Conservation (phyloP, 2,888 invertebrate genomes). For the Busseola fusca region DNA sequence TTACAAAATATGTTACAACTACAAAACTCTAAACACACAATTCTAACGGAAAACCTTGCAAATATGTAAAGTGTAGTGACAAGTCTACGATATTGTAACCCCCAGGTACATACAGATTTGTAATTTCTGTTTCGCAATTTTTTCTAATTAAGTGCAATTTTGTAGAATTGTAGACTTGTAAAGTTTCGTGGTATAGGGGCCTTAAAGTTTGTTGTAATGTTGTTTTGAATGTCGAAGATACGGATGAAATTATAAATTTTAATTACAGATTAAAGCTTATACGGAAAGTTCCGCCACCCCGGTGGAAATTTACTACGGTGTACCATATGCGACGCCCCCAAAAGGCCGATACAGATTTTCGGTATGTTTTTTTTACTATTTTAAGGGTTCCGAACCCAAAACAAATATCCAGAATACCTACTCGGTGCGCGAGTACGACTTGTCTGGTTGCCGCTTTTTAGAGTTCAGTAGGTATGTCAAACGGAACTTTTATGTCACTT, state of each 20-base stretch:
- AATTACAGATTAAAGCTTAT: slow-evolving; percentile 90
- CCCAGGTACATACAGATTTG: too few species aligned
- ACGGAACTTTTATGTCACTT: background rate
- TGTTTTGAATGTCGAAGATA: background rate
- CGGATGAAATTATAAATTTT: background rate
- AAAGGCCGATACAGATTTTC: slow-evolving; percentile 92
- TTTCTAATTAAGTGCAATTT: background rate
- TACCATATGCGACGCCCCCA: slow-evolving; percentile 95
- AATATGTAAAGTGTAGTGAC: too few species aligned
- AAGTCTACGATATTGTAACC: too few species aligned
- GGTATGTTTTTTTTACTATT: slow-evolving; percentile 78
- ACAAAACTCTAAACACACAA: too few species aligned
- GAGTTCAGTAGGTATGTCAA: too few species aligned
- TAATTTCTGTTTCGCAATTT: too few species aligned
- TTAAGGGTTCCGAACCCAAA: background rate
- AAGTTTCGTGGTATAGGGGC: background rate
- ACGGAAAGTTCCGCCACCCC: slow-evolving; percentile 90
- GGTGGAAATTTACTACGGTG: slow-evolving; percentile 92
- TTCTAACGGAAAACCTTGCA: too few species aligned
- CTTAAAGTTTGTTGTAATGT: background rate
- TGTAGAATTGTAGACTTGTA: background rate
- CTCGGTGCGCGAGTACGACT: background rate
- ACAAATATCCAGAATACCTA: background rate
- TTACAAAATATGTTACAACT: too few species aligned
- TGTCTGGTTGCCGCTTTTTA: background rate